Evolutionary conservation across 2,797 vertebrate genomes (phyloP).

Genomic region (Dermochelys coriacea): DNA sequence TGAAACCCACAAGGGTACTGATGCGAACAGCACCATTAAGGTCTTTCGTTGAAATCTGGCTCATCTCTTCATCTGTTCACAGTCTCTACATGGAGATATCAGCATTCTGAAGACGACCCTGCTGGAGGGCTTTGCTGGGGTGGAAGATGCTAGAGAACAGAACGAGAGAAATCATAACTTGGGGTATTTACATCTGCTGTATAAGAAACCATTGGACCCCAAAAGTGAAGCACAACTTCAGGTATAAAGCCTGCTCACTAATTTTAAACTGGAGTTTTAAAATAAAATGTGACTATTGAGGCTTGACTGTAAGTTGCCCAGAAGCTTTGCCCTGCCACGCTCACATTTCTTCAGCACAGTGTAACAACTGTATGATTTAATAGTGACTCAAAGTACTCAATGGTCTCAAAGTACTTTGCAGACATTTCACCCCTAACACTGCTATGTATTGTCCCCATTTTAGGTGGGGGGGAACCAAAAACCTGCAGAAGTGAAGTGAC

Average conservation of each 20-base stretch:
- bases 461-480: slow-evolving; percentile 26
- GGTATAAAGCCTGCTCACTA: slow-evolving; percentile 78
- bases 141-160: slow-evolving; percentile 91
- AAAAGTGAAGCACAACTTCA: slow-evolving; percentile 95
- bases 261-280: not conserved
- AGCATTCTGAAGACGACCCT: slow-evolving; percentile 91
- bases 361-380: not conserved
- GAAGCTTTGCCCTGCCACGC: not conserved
- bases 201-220: slow-evolving; percentile 95
- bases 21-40: not conserved
- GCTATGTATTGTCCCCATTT: not conserved
- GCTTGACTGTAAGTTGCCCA: not conserved
- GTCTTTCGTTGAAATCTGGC: not conserved
- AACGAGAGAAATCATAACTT: slow-evolving; percentile 86
- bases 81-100: slow-evolving; percentile 96
- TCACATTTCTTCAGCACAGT: not conserved
- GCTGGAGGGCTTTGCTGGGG: slow-evolving; percentile 93
- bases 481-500: not conserved
- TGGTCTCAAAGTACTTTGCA: not conserved
- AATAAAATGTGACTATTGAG: not conserved
- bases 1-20: not conserved
- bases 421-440: slow-evolving; percentile 27
- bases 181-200: slow-evolving; percentile 91
- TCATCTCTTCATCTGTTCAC: slow-evolving; percentile 3
- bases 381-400: not conserved